Evolutionary conservation across 2,113 vertebrate genomes (phyloP), one percentile per base, ranked within the genome.

Genomic region (Passer domesticus): DNA sequence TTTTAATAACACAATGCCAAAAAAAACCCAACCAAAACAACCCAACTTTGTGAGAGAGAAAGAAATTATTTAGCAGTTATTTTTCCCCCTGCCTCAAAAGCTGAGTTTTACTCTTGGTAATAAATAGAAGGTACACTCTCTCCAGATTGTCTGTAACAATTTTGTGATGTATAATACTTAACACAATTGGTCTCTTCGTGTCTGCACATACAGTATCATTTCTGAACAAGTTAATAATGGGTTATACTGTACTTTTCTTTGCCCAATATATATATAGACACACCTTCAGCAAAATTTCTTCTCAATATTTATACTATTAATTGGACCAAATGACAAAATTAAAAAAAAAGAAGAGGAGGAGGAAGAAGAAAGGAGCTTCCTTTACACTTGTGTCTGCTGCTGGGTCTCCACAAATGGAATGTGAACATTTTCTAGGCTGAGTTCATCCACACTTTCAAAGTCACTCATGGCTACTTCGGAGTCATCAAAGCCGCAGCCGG

Each of bases 371-470:
- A 49, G 68, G 47, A 35, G 27, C 17, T 64, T 87, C 67, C 64
- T 90, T 90, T 83, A 99, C 88, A 99, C 99, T 95, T 99, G 98
- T 33, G 99, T 99, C 97, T 99, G 99, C 87, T 99, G 99, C 97
- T 99, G 98, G 25, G 98, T 97, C 97, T 98, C 98, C 70, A 97
- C 67, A 64, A 98, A 98, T 59, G 98, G 98, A 92, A 98, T 95
- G 97, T 97, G 98, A 90, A 98, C 89, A 63, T 97, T 96, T 92
- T 98, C 93, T 56, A 98, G 96, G 80, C 97, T 98, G 80, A 98
- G 97, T 87, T 99, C 98, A 6, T 98, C 99, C 85, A 98, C 94
- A 5, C 99, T 99, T 95, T 99, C 99, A 69, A 98, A 98, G 98
- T 98, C 98, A 86, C 98, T 99, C 97, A 98, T 95, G 69, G 98